Percentiles rank a stretch among this genome's conserved stretches.
phyloP scores from a whole-genome alignment of 2,888 invertebrate genomes.

The Branchipolynoe longqiensis region DNA sequence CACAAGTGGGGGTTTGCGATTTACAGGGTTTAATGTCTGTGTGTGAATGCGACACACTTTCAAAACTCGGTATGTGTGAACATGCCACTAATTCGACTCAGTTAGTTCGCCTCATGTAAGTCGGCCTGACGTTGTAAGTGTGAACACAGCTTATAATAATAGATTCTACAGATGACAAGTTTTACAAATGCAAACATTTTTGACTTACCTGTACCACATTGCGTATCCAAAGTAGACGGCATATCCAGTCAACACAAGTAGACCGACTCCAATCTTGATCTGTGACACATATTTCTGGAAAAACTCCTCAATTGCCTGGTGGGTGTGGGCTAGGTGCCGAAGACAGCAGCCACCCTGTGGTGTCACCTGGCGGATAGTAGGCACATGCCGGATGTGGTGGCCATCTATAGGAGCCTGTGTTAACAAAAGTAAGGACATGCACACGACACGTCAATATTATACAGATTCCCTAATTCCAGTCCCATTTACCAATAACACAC shows the following conservation, averaged over 20 bases:
- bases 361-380: background rate
- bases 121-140: no score
- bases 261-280: conserved; percentile 1
- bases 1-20: no score
- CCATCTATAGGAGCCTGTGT: background rate
- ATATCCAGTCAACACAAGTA: conserved; percentile 65
- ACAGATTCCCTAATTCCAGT: background rate
- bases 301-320: background rate
- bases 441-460: background rate
- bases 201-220: conserved; percentile 70
- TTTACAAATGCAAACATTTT: background rate
- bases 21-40: background rate
- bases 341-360: conserved; percentile 8
- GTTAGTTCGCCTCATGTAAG: no score
- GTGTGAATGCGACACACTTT: background rate
- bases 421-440: no score
- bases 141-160: no score
- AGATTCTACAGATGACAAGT: background rate
- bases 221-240: conserved; percentile 75
- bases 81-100: no score
- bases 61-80: background rate
- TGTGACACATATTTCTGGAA: background rate
- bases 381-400: background rate
- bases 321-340: background rate
- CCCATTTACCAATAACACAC: background rate